A percentile compares a stretch with the other conserved stretches of the same genome.
phyloP scores from a whole-genome alignment of 1,140 invertebrate species.

The Maconellicoccus hirsutus region DNA sequence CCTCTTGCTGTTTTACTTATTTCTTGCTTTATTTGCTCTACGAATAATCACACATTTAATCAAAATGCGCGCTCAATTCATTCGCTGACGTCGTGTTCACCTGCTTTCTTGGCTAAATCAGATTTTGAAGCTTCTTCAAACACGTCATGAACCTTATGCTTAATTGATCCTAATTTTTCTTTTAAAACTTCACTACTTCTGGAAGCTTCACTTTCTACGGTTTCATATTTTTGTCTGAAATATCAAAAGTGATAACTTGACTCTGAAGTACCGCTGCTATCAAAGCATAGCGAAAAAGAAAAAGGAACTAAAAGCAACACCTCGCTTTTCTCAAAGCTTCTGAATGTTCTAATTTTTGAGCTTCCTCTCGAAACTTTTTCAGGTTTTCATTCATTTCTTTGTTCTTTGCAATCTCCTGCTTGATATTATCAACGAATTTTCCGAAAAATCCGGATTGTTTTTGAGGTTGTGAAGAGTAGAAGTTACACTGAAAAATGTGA shows the following conservation, averaged over 20 bases:
- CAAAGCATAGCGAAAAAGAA: too few species aligned
- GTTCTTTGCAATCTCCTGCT: constrained; percentile 87
- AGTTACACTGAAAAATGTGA: neutral
- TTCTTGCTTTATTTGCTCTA: constrained; percentile 61
- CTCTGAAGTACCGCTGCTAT: too few species aligned
- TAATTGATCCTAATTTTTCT: constrained; percentile 70
- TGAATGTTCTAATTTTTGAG: constrained; percentile 93
- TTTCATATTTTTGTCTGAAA: constrained; percentile 67
- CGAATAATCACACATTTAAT: constrained; percentile 28
- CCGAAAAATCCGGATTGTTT: constrained; percentile 60
- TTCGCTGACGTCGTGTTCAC: constrained; percentile 38
- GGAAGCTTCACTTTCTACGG: constrained; percentile 71
- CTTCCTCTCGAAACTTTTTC: constrained; percentile 92
- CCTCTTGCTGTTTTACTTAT: constrained; percentile 81
- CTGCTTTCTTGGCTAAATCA: constrained; percentile 88
- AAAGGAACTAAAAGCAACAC: constrained; percentile 28
- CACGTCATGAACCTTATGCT: constrained; percentile 70
- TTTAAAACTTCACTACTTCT: constrained; percentile 70
- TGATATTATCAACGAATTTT: constrained; percentile 84
- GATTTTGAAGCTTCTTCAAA: constrained; percentile 82
- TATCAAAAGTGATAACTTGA: constrained; percentile 12
- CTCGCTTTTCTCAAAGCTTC: constrained; percentile 87
- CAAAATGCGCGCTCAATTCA: neutral
- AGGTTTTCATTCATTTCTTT: constrained; percentile 98
- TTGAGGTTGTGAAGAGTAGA: constrained; percentile 38